phyloP scores from a whole-genome alignment of 2,113 vertebrate species.

The Oenanthe oenanthe region DNA sequence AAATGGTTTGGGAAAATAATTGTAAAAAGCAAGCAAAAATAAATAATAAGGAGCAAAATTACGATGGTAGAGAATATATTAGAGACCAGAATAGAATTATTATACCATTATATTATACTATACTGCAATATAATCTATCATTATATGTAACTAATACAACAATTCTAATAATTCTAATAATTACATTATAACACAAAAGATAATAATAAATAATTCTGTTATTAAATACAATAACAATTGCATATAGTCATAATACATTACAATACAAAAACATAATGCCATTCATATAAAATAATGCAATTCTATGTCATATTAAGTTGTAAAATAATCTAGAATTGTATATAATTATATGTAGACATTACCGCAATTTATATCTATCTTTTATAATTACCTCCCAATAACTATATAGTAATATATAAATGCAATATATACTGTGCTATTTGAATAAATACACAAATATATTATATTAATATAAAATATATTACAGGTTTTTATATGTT shows the following conservation, averaged over 20 bases:
- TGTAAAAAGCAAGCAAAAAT: too few species aligned
- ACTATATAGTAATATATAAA: not conserved
- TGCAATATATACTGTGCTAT: not conserved
- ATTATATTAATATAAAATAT: not conserved
- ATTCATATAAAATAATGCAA: not conserved
- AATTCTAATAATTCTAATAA: not conserved
- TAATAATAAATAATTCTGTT: not conserved
- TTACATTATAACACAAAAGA: not conserved
- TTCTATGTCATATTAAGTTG: not conserved
- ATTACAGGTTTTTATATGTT: not conserved
- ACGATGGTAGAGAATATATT: too few species aligned
- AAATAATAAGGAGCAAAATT: too few species aligned
- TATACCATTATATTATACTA: too few species aligned
- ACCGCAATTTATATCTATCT: too few species aligned
- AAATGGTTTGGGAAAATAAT: too few species aligned
- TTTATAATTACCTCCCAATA: not conserved
- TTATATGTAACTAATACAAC: not conserved
- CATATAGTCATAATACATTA: not conserved
- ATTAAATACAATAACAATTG: not conserved
- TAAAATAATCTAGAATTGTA: not conserved
- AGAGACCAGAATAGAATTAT: too few species aligned
- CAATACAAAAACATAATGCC: not conserved
- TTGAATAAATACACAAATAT: not conserved
- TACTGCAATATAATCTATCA: not conserved
- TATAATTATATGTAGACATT: not conserved